Base-by-base conservation (phyloP, 2,113 vertebrate genomes). In the Oenanthe melanoleuca region DNA sequence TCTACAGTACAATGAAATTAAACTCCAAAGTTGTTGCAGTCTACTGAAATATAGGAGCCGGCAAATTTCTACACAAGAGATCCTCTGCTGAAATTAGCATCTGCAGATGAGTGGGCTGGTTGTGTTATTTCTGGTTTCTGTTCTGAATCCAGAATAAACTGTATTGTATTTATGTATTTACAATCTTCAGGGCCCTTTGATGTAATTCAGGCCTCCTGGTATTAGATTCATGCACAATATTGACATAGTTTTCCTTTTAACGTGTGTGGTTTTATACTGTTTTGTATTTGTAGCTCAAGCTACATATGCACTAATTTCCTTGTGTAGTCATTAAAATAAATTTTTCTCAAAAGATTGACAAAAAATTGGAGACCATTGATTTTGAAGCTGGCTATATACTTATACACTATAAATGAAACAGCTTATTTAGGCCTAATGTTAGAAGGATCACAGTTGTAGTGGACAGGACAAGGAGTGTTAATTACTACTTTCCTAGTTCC, bases 81-180 rank as follows among this genome's bases (percentile, higher is more conserved):
- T 37, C 12, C 10, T 59, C 3, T 50, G 2, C 29, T 75, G 29
- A 72, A 92, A 55, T 64, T 21, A 63, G 20, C 17, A 18, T 8
- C 14, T 64, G 22, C 29, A 33, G 7, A 31, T 47, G 19, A 47
- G 26, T 52, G n/a, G 23, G 9, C 34, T 0, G 0, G 3, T 42
- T 60, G 15, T 56, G 23, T 52, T 88, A n/a, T 21, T 75, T 86
- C 38, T n/a, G 37, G 14, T 28, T 86, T 82, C 11, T 83, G 29
- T 69, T 88, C n/a, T 45, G 22, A 34, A 37, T 55, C 19, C 5
- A 15, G 60, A 90, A 77, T 67, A 38, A 85, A 73, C 44, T 44
- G 3, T 11, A 5, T 17, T 37, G 12, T 33, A 5, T 71, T 66
- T 42, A 34, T 0, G 0, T 67, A 20, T 33, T 66, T 59, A n/a